Percentiles rank a stretch among this genome's conserved stretches.
Evolutionary conservation across 2,797 vertebrate species (phyloP).

Genomic region (Craterocephalus amniculus): DNA sequence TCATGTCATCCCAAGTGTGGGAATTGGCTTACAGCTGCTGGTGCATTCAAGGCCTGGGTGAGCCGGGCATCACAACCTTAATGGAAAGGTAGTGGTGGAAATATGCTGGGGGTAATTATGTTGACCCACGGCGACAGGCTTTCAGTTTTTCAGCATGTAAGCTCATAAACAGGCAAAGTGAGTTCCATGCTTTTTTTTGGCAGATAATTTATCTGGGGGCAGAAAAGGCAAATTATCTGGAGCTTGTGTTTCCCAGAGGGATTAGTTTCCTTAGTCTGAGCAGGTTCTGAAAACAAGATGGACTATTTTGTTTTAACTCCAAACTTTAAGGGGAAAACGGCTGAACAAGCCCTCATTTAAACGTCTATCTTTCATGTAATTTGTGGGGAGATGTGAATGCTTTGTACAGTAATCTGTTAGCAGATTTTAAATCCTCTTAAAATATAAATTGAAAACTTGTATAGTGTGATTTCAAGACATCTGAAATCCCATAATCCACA

Average conservation of each 20-base stretch:
- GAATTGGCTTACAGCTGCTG: constrained; percentile 69
- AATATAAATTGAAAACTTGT: background rate
- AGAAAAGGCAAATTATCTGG: constrained; percentile 55
- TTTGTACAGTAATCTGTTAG: background rate
- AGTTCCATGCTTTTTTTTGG: constrained; percentile 23
- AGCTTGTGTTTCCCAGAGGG: constrained; percentile 33
- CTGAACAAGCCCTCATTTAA: constrained; percentile 9
- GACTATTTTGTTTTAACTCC: constrained; percentile 17
- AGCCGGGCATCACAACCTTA: constrained; percentile 64
- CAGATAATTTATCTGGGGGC: constrained; percentile 23
- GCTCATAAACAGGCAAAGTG: constrained; percentile 53
- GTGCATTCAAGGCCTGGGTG: constrained; percentile 32
- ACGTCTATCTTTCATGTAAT: background rate
- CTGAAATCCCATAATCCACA: background rate
- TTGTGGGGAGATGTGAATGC: background rate
- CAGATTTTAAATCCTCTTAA: background rate
- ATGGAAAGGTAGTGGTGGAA: constrained; percentile 66
- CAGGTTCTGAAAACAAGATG: constrained; percentile 34
- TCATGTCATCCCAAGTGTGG: constrained; percentile 53
- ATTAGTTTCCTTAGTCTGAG: constrained; percentile 47
- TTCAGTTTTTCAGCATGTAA: constrained; percentile 47
- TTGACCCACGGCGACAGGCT: constrained; percentile 66
- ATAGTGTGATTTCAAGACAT: background rate
- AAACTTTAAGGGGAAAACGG: constrained; percentile 12
- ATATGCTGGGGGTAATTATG: constrained; percentile 68